These are phyloP conservation scores for Athetis lepigone DNA, from an alignment of 2,888 invertebrate species.

Conservation along the genomic window DNA sequence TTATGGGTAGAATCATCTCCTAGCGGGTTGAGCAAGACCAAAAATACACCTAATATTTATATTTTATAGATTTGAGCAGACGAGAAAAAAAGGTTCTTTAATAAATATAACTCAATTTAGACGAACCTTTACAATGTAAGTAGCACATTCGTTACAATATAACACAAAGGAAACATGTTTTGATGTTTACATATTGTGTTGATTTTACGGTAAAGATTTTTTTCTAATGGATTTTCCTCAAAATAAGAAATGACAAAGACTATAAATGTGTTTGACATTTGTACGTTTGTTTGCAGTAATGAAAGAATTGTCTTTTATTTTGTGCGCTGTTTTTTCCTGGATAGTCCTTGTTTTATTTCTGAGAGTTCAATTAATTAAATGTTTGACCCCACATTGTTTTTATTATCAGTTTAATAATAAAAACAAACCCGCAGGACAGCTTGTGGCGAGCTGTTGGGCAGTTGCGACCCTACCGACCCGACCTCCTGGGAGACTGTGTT, in stretches of 20 bases:
- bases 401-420: no score
- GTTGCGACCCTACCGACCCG: no score
- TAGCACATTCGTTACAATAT: not conserved
- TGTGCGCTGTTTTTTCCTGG: not conserved
- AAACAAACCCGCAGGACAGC: no score
- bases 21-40: no score
- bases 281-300: slow-evolving; percentile 17
- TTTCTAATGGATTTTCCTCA: not conserved
- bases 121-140: slow-evolving; percentile 8
- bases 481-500: no score
- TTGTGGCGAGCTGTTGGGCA: no score
- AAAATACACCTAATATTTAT: no score
- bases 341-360: not conserved
- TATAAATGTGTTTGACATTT: slow-evolving; percentile 3
- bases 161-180: not conserved
- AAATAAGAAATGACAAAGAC: slow-evolving; percentile 2
- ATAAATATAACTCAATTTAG: no score
- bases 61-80: no score
- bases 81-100: no score
- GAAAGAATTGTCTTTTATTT: not conserved
- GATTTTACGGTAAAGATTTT: not conserved
- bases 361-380: not conserved
- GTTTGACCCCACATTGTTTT: no score
- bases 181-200: slow-evolving; percentile 7
- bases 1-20: no score